Conservation (phyloP, 2,888 invertebrate species). For the Leucoptera coffeella region DNA sequence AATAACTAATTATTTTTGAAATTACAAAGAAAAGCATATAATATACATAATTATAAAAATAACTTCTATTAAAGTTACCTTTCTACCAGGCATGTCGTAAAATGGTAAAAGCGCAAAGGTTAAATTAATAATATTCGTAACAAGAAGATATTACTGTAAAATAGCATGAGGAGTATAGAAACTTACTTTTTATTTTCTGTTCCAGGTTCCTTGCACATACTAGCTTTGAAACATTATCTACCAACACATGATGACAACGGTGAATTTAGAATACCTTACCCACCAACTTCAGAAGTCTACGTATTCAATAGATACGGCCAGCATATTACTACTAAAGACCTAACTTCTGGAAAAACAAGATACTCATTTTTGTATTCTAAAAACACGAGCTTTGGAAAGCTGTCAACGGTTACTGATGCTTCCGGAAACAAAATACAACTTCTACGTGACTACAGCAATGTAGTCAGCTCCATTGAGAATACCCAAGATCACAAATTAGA, state of each 20-base stretch:
- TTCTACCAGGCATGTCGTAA: no score
- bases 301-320: constrained; percentile 94
- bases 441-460: constrained; percentile 84
- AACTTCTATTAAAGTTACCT: no score
- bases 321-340: constrained; percentile 89
- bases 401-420: constrained; percentile 90
- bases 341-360: constrained; percentile 89
- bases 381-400: constrained; percentile 90
- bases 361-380: constrained; percentile 96
- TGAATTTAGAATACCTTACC: constrained; percentile 89
- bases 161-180: no score
- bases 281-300: constrained; percentile 89
- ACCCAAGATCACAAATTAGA: constrained; percentile 91
- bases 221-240: constrained; percentile 80
- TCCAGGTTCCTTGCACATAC: constrained; percentile 70
- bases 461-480: constrained; percentile 90
- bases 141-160: no score
- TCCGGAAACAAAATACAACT: constrained; percentile 91
- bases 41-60: constrained; percentile 3
- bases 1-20: background rate
- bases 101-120: no score
- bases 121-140: no score
- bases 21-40: background rate
- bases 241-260: constrained; percentile 84
- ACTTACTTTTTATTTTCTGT: constrained; percentile 9